Evolutionary conservation across 2,888 invertebrate genomes (phyloP).

Genomic region (Stenotaenia linearis): DNA sequence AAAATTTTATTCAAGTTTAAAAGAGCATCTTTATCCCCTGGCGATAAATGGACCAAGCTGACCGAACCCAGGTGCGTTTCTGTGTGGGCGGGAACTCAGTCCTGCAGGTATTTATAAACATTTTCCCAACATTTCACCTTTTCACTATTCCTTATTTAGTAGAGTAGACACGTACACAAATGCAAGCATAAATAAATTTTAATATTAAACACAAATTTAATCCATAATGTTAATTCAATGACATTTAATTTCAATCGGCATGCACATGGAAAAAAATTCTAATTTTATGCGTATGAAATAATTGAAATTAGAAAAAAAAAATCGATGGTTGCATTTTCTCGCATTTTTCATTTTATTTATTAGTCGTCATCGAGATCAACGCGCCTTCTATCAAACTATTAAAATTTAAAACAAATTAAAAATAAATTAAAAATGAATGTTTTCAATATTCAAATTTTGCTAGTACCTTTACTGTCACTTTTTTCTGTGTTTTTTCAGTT

Average conservation of each 20-base stretch:
- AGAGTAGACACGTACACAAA: neutral
- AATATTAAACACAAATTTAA: too few relatives aligned
- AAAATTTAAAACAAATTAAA: neutral
- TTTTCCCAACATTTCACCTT: neutral
- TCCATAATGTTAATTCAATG: too few relatives aligned
- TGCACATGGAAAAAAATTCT: too few relatives aligned
- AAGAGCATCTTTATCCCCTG: neutral
- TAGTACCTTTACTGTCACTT: conserved; percentile 7
- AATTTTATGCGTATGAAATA: neutral
- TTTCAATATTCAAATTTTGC: too few relatives aligned
- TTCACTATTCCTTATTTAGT: neutral
- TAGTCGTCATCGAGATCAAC: neutral
- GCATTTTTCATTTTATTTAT: neutral
- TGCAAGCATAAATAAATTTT: too few relatives aligned
- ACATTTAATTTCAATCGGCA: neutral
- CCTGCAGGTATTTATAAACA: conserved; percentile 11
- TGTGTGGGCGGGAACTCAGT: neutral
- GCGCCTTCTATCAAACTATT: conserved; percentile 10
- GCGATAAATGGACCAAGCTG: conserved; percentile 12
- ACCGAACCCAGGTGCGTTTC: conserved; percentile 3
- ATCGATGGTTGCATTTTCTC: neutral
- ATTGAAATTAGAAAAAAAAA: neutral
- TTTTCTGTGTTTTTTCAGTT: conserved; percentile 13
- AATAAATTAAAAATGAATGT: neutral
- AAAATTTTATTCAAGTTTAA: neutral